Base-by-base conservation (phyloP, 2,113 vertebrate species). In the Maccullochella peelii region DNA sequence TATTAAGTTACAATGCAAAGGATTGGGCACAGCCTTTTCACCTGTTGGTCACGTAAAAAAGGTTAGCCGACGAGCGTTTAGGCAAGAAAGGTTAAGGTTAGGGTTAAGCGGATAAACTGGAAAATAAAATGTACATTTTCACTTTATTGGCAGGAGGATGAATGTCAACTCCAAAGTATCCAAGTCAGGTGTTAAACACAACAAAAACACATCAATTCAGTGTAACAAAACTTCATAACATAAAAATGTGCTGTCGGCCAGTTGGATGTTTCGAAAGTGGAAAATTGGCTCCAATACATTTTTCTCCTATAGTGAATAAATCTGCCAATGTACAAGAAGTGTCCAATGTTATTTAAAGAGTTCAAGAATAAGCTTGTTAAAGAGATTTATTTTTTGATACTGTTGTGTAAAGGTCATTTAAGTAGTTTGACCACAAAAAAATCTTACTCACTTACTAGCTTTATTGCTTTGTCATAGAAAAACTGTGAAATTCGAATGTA, bases 211-310 rank as follows among this genome's bases (percentile, higher is more conserved):
- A 63, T 27, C 2, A 27, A 21, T 70, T 73, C 23, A 25, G 18
- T 57, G 52, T 67, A 75, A 74, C 65, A 80, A 74, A 90, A 82
- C 61, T 67, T 63, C n/a, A 52, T 23, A 69, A 40, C 14, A 67
- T 55, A 57, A 79, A 84, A 79, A 76, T 73, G 10, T 62, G 58
- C 9, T 89, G 82, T 77, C 62, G 61, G 67, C 44, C 72, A 49
- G 49, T 25, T 5, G 23, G 33, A 76, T 27, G 5, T 5, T 73
- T 68, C 15, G 4, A 49, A 65, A 58, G 40, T 62, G 10, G 11
- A 59, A 66, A 72, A 61, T 11, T 38, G 23, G 50, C 70, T 50
- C 30, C 23, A n/a, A 3, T 10, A 1, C 2, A 0, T 36, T 54
- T 50, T 54, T 42, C 57, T 70, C n/a, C 1, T 3, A n/a, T n/a